Evolutionary conservation across 1,140 invertebrate genomes (phyloP).

Genomic region (Rhysida immarginata): DNA sequence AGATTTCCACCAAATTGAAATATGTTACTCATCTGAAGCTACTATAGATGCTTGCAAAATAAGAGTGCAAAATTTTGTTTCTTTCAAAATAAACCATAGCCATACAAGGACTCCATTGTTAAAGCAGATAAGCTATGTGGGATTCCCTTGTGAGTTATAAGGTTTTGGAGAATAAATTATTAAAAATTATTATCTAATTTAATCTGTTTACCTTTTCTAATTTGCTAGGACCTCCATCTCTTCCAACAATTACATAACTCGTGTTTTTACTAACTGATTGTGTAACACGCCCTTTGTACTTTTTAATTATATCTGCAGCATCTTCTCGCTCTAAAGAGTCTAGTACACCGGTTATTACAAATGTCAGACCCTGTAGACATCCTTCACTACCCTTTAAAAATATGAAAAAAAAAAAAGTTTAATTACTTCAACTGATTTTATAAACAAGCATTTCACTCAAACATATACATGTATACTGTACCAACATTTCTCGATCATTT

Average conservation of each 20-base stretch:
- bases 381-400: conserved; percentile 47
- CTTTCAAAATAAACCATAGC: no score
- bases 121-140: no score
- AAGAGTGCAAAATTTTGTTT: no score
- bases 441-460: conserved; percentile 1
- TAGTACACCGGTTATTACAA: conserved; percentile 72
- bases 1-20: no score
- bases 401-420: no score
- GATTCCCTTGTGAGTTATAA: no score
- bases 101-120: no score
- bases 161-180: no score
- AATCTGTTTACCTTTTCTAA: conserved; percentile 51
- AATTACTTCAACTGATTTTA: conserved; percentile 4
- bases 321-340: conserved; percentile 77
- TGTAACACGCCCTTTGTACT: conserved; percentile 65
- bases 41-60: no score
- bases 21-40: no score
- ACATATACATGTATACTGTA: conserved; percentile 1
- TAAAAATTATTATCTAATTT: no score
- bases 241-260: conserved; percentile 63
- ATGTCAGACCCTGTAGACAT: conserved; percentile 58
- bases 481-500: neutral
- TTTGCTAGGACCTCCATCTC: conserved; percentile 70
- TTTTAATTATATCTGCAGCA: conserved; percentile 49
- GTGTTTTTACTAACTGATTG: conserved; percentile 59